phyloP scores from a whole-genome alignment of 2,888 invertebrate species.

The Stramonita haemastoma region DNA sequence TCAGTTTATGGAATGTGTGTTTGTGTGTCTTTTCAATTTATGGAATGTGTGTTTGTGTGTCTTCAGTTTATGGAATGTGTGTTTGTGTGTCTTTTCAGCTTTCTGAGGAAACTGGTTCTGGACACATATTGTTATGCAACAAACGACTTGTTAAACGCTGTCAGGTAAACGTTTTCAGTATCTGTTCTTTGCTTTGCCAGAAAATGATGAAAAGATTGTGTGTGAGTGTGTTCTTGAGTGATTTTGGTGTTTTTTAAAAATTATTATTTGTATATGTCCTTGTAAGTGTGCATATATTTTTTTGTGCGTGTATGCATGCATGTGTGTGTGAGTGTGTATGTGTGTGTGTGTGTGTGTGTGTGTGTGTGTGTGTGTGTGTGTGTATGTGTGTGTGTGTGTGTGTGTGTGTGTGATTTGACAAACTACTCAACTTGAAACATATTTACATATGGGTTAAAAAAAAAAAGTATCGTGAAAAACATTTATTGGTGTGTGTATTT shows the following conservation, averaged over 20 bases:
- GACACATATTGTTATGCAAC: constrained; percentile 74
- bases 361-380: neutral
- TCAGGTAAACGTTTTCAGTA: constrained; percentile 59
- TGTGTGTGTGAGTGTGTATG: neutral
- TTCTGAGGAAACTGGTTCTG: constrained; percentile 65
- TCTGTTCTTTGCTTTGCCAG: neutral
- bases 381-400: neutral
- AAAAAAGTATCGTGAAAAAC: too few species aligned
- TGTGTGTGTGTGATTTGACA: too few species aligned
- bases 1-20: neutral
- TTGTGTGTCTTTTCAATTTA: neutral
- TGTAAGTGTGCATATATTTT: too few species aligned
- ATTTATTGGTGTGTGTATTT: neutral
- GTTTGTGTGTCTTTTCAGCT: constrained; percentile 60
- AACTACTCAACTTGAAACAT: too few species aligned
- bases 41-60: constrained; percentile 15
- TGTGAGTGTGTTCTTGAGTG: neutral
- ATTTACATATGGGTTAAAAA: too few species aligned
- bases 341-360: neutral
- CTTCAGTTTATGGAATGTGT: neutral
- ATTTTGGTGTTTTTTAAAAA: too few species aligned
- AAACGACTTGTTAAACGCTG: constrained; percentile 70
- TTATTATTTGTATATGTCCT: too few species aligned
- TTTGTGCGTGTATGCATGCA: neutral
- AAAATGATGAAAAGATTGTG: neutral